Conservation (phyloP, 2,888 invertebrate genomes). For the Meandrusa payeni region DNA sequence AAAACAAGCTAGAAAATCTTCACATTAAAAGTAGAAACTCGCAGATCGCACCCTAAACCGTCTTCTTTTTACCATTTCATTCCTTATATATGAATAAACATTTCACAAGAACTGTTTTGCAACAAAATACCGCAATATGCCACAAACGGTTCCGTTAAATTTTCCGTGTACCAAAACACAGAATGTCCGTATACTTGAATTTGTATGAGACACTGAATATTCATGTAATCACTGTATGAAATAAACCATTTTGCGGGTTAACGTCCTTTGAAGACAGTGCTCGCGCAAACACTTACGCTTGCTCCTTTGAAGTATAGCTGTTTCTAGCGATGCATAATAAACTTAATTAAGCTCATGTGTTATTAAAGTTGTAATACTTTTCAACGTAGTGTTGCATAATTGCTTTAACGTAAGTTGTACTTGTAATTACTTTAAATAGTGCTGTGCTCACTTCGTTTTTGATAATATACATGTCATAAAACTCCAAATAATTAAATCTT, state of each 20-base stretch:
- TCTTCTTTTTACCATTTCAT: too few species aligned
- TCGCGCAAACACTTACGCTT: constrained; percentile 17
- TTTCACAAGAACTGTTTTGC: too few species aligned
- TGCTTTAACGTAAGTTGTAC: constrained; percentile 1
- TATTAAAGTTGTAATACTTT: constrained; percentile 13
- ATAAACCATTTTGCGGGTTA: constrained; percentile 23
- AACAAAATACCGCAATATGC: too few species aligned
- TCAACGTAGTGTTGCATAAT: constrained; percentile 1
- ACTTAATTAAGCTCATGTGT: constrained; percentile 18
- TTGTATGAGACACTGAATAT: constrained; percentile 22
- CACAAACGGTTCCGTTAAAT: too few species aligned
- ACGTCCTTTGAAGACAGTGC: constrained; percentile 23
- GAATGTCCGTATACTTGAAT: constrained; percentile 10
- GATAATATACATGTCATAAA: too few species aligned
- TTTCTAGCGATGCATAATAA: constrained; percentile 19
- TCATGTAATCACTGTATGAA: constrained; percentile 22
- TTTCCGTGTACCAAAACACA: constrained; percentile 5
- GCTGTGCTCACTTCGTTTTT: too few species aligned
- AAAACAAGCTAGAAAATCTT: too few species aligned
- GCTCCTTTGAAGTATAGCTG: constrained; percentile 20
- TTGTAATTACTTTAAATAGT: too few species aligned
- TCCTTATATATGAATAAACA: too few species aligned
- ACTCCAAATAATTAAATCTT: too few species aligned
- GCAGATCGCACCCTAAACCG: too few species aligned
- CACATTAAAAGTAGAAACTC: too few species aligned